Evolutionary conservation across 2,797 vertebrate species (phyloP), one percentile per base, ranked within the genome.

Genomic region (Allobates femoralis): DNA sequence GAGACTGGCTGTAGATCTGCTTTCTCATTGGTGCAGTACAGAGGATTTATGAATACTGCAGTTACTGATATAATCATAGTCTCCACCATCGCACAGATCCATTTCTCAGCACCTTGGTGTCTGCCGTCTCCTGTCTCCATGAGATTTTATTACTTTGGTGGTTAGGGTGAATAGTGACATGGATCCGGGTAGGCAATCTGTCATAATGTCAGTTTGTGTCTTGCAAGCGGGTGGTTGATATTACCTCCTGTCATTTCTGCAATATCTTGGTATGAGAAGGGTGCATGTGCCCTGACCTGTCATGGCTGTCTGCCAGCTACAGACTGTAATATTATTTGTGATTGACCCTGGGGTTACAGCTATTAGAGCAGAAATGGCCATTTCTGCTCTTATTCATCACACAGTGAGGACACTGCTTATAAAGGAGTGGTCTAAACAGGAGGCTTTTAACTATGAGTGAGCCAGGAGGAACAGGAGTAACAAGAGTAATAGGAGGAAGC

Each of bases 271-370:
- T 50, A 53, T 51, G 21, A 67, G 8, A 10, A 76, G 83, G 75
- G 50, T 16, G n/a, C 62, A 1, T 26, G 12, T 50, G 62, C 23
- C 84, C 28, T 37, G 76, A 77, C 83, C 76, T 32, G 23, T 41
- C 34, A 79, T 69, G 64, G 60, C 75, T 56, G 18, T 16, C 50
- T 11, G 60, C 60, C 84, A 85, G 50, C 77, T 32, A 55, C 5
- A 55, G 55, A 41, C 62, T 56, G 62, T 85, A 85, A 85, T 79
- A 79, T 79, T 23, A 85, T 85, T 85, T 69, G 84, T 77, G 32
- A 69, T 23, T 79, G 76, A 85, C 84, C 84, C 84, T 21, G 28
- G 46, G 73, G 84, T 58, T 10, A 4, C 62, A 53, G 51, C 58
- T 19, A 79, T 85, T 79, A 79, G 34, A 79, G n/a, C 21, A 56